Conservation (phyloP, 1,140 invertebrate genomes). For the Magallana gigas region DNA sequence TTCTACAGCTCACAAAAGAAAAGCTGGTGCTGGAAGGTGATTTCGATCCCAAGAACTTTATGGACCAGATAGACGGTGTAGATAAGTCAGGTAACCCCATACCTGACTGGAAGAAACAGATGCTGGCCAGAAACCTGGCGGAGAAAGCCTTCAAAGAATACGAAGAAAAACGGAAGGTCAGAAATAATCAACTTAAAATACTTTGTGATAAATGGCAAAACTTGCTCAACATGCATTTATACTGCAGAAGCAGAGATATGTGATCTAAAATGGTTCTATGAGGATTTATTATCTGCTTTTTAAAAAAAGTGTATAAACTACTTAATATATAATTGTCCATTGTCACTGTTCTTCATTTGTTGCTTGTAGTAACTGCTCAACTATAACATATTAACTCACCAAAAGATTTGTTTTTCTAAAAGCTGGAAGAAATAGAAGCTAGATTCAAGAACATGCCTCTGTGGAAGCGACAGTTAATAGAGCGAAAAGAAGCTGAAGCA, state of each 20-base stretch:
- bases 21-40: slow-evolving; percentile 51
- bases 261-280: too few species aligned
- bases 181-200: background rate
- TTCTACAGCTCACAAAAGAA: background rate
- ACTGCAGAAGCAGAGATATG: too few species aligned
- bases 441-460: slow-evolving; percentile 61
- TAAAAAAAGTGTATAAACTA: too few species aligned
- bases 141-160: slow-evolving; percentile 93
- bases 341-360: background rate
- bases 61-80: slow-evolving; percentile 89
- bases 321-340: too few species aligned
- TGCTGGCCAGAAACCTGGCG: slow-evolving; percentile 94
- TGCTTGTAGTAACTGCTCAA: background rate
- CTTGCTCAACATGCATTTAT: too few species aligned
- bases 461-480: slow-evolving; percentile 61
- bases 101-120: slow-evolving; percentile 95
- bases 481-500: slow-evolving; percentile 60
- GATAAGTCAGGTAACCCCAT: slow-evolving; percentile 93
- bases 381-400: background rate
- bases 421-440: slow-evolving; percentile 60
- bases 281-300: too few species aligned
- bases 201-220: too few species aligned
- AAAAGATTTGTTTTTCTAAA: background rate
- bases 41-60: slow-evolving; percentile 67
- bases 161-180: slow-evolving; percentile 83